A percentile compares a stretch with the other conserved stretches of the same genome.
Conservation (phyloP, 1,140 invertebrate genomes). For the Cataglyphis hispanica region DNA sequence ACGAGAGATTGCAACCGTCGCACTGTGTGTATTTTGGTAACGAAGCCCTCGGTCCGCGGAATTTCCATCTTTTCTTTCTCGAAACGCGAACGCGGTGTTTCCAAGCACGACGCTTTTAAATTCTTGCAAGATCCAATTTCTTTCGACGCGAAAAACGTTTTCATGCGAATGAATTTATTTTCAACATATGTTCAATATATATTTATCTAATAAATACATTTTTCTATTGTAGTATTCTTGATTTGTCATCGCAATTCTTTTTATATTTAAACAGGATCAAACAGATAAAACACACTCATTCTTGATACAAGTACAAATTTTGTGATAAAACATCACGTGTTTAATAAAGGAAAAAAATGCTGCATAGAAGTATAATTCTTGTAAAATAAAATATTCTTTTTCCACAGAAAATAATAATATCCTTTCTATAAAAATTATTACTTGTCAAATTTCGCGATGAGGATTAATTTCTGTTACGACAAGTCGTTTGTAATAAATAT, state of each 20-base stretch:
- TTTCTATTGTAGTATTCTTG: background rate
- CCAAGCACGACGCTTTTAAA: slow-evolving; percentile 4
- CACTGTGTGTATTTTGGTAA: slow-evolving; percentile 71
- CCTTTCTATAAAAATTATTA: slow-evolving; percentile 1
- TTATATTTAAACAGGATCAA: background rate
- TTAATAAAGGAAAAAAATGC: background rate
- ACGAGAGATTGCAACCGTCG: slow-evolving; percentile 56
- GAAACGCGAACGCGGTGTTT: slow-evolving; percentile 30
- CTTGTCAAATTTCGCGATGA: background rate
- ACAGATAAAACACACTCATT: no score
- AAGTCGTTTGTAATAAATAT: background rate
- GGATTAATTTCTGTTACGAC: background rate
- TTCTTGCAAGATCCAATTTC: slow-evolving; percentile 18
- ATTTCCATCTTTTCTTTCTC: slow-evolving; percentile 68
- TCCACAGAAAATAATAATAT: background rate
- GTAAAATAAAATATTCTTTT: background rate
- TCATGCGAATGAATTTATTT: background rate
- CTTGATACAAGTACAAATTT: background rate
- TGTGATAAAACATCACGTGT: no score
- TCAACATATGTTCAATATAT: background rate
- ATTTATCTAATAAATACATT: background rate
- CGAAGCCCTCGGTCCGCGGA: slow-evolving; percentile 64
- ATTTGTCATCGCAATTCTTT: background rate
- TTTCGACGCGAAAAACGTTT: background rate
- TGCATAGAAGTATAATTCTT: background rate